Percentiles rank a stretch among this genome's conserved stretches.
Conservation (phyloP, 2,888 invertebrate species). For the Lasioglossum figueresi region DNA sequence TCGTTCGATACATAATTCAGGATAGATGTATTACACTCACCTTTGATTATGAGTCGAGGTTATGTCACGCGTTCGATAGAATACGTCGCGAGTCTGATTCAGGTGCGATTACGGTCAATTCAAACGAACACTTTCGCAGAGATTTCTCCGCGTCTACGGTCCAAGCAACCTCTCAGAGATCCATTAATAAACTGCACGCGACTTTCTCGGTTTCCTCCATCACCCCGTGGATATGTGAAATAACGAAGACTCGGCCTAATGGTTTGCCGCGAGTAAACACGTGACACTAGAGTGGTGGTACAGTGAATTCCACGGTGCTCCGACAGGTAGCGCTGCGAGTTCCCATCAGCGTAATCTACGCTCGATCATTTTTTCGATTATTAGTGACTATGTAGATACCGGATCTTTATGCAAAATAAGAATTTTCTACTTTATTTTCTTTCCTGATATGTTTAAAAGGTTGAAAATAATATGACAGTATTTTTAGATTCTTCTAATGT, state of each 20-base stretch:
- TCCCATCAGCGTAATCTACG: not conserved
- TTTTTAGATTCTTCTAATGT: too few species aligned
- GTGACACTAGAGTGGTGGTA: constrained; percentile 49
- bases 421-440: too few species aligned
- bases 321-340: constrained; percentile 48
- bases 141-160: constrained; percentile 37
- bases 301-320: not conserved
- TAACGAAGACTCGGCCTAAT: constrained; percentile 50
- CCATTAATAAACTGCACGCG: constrained; percentile 67
- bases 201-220: constrained; percentile 64
- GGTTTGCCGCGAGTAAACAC: constrained; percentile 52
- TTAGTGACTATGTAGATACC: too few species aligned
- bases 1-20: constrained; percentile 4
- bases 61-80: constrained; percentile 47
- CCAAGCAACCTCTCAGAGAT: constrained; percentile 53
- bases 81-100: not conserved
- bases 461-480: too few species aligned
- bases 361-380: not conserved
- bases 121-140: constrained; percentile 33
- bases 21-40: constrained; percentile 38
- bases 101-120: constrained; percentile 18
- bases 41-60: constrained; percentile 53
- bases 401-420: too few species aligned
- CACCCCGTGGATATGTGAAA: constrained; percentile 41
- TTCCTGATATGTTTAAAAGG: too few species aligned